phyloP scores from a whole-genome alignment of 2,888 invertebrate species.

The Pammene fasciana region DNA sequence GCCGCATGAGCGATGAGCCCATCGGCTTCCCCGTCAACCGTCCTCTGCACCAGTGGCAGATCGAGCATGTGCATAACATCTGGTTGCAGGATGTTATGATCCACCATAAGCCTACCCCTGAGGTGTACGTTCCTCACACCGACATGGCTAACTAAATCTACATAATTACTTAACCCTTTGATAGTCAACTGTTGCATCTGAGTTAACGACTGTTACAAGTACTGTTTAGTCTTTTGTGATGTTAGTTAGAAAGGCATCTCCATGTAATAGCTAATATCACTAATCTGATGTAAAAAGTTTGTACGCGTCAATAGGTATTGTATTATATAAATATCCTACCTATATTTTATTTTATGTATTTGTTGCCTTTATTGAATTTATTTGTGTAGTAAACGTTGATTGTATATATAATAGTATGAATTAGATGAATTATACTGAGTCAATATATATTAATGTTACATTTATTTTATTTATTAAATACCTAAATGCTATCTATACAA shows the following conservation, averaged over 20 bases:
- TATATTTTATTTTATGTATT: slow-evolving; percentile 17
- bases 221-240: slow-evolving; percentile 6
- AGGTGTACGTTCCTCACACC: slow-evolving; percentile 58
- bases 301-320: slow-evolving; percentile 28
- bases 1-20: slow-evolving; percentile 75
- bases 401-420: slow-evolving; percentile 25
- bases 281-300: slow-evolving; percentile 15
- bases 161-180: slow-evolving; percentile 43
- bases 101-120: slow-evolving; percentile 77
- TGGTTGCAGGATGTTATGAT: slow-evolving; percentile 78
- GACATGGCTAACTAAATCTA: slow-evolving; percentile 46
- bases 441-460: slow-evolving; percentile 16
- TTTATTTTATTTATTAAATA: slow-evolving; percentile 22
- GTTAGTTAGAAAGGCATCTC: background rate
- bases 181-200: slow-evolving; percentile 8
- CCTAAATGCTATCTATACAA: background rate
- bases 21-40: slow-evolving; percentile 84
- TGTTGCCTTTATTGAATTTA: slow-evolving; percentile 16
- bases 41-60: slow-evolving; percentile 69
- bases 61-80: slow-evolving; percentile 72
- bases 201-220: background rate
- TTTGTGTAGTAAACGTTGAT: slow-evolving; percentile 24
- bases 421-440: slow-evolving; percentile 25
- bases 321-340: slow-evolving; percentile 11
- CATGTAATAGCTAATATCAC: slow-evolving; percentile 7